Conservation (phyloP, 2,113 vertebrate genomes). For the Chamaea fasciata region DNA sequence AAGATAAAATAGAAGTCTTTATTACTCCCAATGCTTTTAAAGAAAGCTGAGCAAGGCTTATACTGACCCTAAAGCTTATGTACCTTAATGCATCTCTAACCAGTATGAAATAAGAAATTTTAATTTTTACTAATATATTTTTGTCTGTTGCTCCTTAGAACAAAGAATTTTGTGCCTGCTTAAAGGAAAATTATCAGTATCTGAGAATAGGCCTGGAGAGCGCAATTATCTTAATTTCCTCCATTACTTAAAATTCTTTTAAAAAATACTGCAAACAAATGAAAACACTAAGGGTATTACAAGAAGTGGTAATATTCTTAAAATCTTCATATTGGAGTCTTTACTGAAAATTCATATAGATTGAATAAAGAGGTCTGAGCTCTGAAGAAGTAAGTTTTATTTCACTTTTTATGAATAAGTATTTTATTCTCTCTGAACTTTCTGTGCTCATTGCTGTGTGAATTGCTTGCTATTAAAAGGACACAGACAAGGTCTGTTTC, state of each 20-base stretch:
- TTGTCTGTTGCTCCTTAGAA: not conserved
- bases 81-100: constrained; percentile 46
- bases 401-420: not conserved
- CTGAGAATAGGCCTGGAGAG: not conserved
- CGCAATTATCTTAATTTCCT: not conserved
- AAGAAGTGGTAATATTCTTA: not conserved
- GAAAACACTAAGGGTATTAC: not conserved
- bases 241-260: not conserved
- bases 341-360: not conserved
- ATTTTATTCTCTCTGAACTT: constrained; percentile 37
- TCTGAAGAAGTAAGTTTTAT: not conserved
- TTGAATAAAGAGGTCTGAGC: not conserved
- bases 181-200: not conserved
- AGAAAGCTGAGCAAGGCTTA: constrained; percentile 70
- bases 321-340: not conserved
- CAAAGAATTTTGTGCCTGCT: not conserved
- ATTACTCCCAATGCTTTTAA: constrained; percentile 70
- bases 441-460: not conserved
- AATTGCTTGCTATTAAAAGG: not conserved
- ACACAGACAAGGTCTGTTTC: constrained; percentile 9
- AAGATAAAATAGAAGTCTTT: constrained; percentile 72
- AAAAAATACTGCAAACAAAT: not conserved
- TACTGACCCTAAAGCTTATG: constrained; percentile 61
- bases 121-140: constrained; percentile 44
- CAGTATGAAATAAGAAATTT: constrained; percentile 50